Base-by-base conservation (phyloP, 2,113 vertebrate species). In the Gymnogyps californianus region DNA sequence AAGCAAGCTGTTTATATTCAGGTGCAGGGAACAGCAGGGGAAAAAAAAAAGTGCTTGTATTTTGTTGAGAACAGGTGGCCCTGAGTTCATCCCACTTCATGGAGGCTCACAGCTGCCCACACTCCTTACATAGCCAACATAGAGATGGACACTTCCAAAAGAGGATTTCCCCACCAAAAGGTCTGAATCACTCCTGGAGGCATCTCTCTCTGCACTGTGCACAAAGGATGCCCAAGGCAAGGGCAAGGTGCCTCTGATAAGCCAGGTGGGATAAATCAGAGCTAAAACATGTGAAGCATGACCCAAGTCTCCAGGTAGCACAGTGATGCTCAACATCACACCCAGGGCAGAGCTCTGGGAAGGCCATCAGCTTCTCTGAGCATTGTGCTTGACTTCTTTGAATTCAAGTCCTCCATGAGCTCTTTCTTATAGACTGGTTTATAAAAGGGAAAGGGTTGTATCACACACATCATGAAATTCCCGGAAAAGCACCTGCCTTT, bases 261-360 rank as follows among this genome's bases (percentile, higher is more conserved):
- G 16, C 25, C 59, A 72, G 13, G 34, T 28, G 7, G 22, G 29
- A 74, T 70, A 74, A 69, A 70, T 28, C 36, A 70, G 42, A 76
- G 28, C 24, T 74, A 34, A 87, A 82, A 62, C 2, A 9, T 0
- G 1, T 25, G n/a, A 66, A 11, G 22, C 2, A 1, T 57, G 21
- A 58, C 9, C 28, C 71, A 67, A 8, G 20, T 32, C 16, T 14
- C 36, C 44, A 22, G 36, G 25, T 3, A 62, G 55, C 0, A 2
- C 46, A 78, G 32, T 6, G 21, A 61, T 54, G 40, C 20, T 87
- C 42, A 58, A 46, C 10, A 28, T 38, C 44, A 72, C 46, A 46
- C 14, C 19, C 17, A 64, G n/a, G 15, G 11, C 51, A 77, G 62
- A 44, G 54, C 29, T 61, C 69, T 52, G 40, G 65, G 5, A 57